Evolutionary conservation across 2,113 vertebrate genomes (phyloP), one percentile per base, ranked within the genome.

Genomic region (Pithys albifrons): DNA sequence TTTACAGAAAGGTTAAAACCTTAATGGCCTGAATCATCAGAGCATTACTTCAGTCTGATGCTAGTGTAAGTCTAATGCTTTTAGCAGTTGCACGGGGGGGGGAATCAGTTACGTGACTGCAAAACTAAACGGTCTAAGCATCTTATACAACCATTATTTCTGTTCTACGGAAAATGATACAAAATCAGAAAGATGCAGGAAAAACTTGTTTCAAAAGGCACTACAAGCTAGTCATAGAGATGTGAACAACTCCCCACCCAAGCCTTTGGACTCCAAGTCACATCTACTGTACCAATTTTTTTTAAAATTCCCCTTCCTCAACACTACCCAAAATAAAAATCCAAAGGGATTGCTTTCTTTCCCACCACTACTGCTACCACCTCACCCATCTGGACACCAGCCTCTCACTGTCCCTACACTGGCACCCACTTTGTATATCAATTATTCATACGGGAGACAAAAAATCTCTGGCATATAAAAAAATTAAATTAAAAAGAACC

Each of bases 11-110:
- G 87, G 92, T 93, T 92, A 96, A 97, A 97, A 95, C 91, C 66
- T 65, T 91, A 96, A 96, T 95, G 95, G 90, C 48, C 84, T 95
- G 89, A 96, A 95, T 90, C 95, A 97, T 88, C 94, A 88, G 72
- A 95, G 82, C 82, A 88, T 90, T 94, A 93, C 88, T 90, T 87
- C 64, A 88, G 54, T 85, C 87, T 92, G 77, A 96, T 88, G 87
- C 75, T 37, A 72, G 54, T 9, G 1, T 39, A 91, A 95, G 71
- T 87, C 78, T 85, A 88, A 90, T 70, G 81, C 85, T 96, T 97
- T 97, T 70, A 95, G 82, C 87, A 74, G 64, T 87, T 82, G 57
- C 31, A 70, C 55, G 58, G 46, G 37, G 67, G 62, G 48, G 74
- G 85, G 89, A 95, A 85, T 84, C 80, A 94, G 92, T 73, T 74